Conservation (phyloP, 2,888 invertebrate genomes). For the Unio delphinus region DNA sequence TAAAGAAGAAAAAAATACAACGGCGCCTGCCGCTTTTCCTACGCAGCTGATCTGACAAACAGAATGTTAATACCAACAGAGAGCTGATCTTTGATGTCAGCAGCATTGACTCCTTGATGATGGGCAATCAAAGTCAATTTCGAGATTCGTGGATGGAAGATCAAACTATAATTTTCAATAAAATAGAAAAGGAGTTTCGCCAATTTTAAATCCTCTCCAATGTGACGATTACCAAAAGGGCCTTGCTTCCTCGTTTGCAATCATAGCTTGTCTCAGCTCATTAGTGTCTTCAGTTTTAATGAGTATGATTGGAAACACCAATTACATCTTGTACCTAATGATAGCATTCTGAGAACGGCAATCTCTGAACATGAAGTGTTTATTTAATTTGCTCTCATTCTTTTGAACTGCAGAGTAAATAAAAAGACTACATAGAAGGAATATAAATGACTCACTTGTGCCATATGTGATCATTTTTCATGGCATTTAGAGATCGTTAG, state of each 20-base stretch:
- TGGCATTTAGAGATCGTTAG: slow-evolving; percentile 19
- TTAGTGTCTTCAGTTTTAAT: slow-evolving; percentile 24
- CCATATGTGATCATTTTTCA: slow-evolving; percentile 10
- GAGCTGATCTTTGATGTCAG: too few relatives aligned
- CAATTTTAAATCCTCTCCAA: too few relatives aligned
- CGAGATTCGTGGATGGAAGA: too few relatives aligned
- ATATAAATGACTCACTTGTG: slow-evolving; percentile 23
- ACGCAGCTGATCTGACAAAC: too few relatives aligned
- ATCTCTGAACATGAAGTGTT: slow-evolving; percentile 37
- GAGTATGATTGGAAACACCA: slow-evolving; percentile 23
- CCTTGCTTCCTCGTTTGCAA: background rate
- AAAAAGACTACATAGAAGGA: slow-evolving; percentile 12
- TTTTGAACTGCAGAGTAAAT: slow-evolving; percentile 22
- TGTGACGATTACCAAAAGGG: too few relatives aligned
- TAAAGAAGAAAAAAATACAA: too few relatives aligned
- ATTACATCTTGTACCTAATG: slow-evolving; percentile 27
- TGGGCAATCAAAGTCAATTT: too few relatives aligned
- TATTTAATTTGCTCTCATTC: slow-evolving; percentile 41
- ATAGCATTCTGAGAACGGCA: slow-evolving; percentile 21
- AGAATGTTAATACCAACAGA: too few relatives aligned
- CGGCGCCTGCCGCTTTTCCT: too few relatives aligned
- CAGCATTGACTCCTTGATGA: too few relatives aligned
- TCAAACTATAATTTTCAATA: too few relatives aligned
- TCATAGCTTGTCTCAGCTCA: slow-evolving; percentile 20
- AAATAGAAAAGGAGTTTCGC: too few relatives aligned